Evolutionary conservation across 2,113 vertebrate genomes (phyloP).

Genomic region (Craseonycteris thonglongyai): DNA sequence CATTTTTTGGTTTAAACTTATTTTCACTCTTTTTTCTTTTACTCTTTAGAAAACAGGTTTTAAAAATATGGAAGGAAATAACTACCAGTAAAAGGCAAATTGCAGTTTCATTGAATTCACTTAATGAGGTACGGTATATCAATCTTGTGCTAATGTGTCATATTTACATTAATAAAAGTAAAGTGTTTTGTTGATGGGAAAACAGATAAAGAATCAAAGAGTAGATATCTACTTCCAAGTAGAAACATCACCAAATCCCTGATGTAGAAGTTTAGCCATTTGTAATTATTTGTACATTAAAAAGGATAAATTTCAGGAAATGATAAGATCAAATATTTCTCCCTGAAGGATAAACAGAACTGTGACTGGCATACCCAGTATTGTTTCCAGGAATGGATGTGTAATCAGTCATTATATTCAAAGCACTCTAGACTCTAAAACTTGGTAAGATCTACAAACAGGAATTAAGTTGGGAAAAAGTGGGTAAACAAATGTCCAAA

Average conservation of each 20-base stretch:
- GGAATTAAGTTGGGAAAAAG: neutral
- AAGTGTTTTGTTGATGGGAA: neutral
- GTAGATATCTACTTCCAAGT: neutral
- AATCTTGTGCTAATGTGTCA: neutral
- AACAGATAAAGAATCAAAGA: slow-evolving; percentile 5
- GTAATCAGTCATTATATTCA: slow-evolving; percentile 4
- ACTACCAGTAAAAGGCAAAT: slow-evolving; percentile 42
- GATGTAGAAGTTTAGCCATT: neutral
- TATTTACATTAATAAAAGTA: slow-evolving; percentile 19
- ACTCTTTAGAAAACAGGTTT: neutral
- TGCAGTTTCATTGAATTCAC: slow-evolving; percentile 22
- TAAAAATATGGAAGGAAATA: neutral
- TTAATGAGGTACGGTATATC: slow-evolving; percentile 39
- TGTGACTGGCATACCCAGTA: neutral
- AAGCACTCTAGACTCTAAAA: neutral
- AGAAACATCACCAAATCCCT: slow-evolving; percentile 5
- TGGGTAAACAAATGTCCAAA: neutral
- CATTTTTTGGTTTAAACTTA: neutral
- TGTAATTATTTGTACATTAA: slow-evolving; percentile 45
- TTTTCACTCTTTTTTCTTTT: neutral
- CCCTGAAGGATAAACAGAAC: slow-evolving; percentile 21
- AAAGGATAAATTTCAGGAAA: slow-evolving; percentile 46
- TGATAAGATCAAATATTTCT: slow-evolving; percentile 37
- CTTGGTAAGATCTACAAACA: neutral
- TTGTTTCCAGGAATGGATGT: neutral